A percentile compares a stretch with the other conserved stretches of the same genome.
Conservation (phyloP, 2,888 invertebrate genomes). For the Heteromyza rotundicornis region DNA sequence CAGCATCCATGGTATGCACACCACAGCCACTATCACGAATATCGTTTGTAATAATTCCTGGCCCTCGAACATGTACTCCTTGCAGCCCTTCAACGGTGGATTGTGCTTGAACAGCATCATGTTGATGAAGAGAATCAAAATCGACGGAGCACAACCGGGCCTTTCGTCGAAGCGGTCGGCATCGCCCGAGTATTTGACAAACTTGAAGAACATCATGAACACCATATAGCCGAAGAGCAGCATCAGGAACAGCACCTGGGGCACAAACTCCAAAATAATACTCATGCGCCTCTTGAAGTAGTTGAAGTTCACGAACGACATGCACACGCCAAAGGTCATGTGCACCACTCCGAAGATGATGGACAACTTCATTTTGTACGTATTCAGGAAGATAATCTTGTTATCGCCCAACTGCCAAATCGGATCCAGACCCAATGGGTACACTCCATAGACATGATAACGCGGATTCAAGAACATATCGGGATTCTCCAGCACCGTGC, state of each 20-base stretch:
- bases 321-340: constrained; percentile 92
- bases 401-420: constrained; percentile 81
- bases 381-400: constrained; percentile 93
- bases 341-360: constrained; percentile 92
- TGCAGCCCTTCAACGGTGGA: constrained; percentile 62
- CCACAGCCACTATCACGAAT: constrained; percentile 78
- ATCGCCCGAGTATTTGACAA: constrained; percentile 71
- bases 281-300: constrained; percentile 73
- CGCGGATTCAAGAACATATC: constrained; percentile 71
- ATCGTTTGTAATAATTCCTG: constrained; percentile 77
- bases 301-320: constrained; percentile 79
- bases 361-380: constrained; percentile 95
- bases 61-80: constrained; percentile 72
- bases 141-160: constrained; percentile 74
- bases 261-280: constrained; percentile 85
- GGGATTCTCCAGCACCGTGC: constrained; percentile 58
- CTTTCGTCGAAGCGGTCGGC: constrained; percentile 50
- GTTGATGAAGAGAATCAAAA: constrained; percentile 79
- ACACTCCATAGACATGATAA: constrained; percentile 63
- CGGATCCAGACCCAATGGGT: constrained; percentile 82
- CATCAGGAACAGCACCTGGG: constrained; percentile 87
- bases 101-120: constrained; percentile 74
- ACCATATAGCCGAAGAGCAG: constrained; percentile 91
- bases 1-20: constrained; percentile 94
- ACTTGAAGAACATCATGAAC: constrained; percentile 90